Conservation (phyloP, 2,888 invertebrate genomes). For the Callyntrura sp. region DNA sequence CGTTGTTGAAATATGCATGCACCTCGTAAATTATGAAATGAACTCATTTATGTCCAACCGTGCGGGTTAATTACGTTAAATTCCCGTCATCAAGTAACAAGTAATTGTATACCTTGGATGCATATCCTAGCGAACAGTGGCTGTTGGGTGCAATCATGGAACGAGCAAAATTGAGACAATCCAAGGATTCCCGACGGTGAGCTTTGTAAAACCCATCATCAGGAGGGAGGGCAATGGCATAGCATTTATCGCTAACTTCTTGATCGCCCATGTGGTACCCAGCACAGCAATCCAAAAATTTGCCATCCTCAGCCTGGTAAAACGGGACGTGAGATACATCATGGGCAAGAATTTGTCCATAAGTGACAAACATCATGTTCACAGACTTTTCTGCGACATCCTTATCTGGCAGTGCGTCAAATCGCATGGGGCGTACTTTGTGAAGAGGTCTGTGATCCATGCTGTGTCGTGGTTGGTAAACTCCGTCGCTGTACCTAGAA, state of each 20-base stretch:
- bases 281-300: slow-evolving; percentile 83
- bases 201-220: slow-evolving; percentile 81
- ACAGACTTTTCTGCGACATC: slow-evolving; percentile 78
- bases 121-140: slow-evolving; percentile 82
- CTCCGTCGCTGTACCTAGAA: slow-evolving; percentile 76
- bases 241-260: slow-evolving; percentile 83
- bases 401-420: slow-evolving; percentile 81
- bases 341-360: slow-evolving; percentile 81
- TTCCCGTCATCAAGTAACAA: not conserved
- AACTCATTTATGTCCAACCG: too few relatives aligned
- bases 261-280: slow-evolving; percentile 80
- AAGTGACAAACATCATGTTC: slow-evolving; percentile 79
- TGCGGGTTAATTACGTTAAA: too few relatives aligned
- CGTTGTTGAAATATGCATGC: not conserved
- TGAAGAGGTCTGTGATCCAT: slow-evolving; percentile 77
- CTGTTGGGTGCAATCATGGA: slow-evolving; percentile 81
- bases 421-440: slow-evolving; percentile 75
- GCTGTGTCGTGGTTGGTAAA: slow-evolving; percentile 69
- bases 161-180: slow-evolving; percentile 82
- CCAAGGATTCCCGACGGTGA: slow-evolving; percentile 61
- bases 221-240: slow-evolving; percentile 76
- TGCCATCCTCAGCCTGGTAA: slow-evolving; percentile 82
- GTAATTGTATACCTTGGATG: slow-evolving; percentile 78
- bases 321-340: slow-evolving; percentile 80
- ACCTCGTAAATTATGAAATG: too few relatives aligned